A percentile compares a stretch with the other conserved stretches of the same genome.
Evolutionary conservation across 2,113 vertebrate genomes (phyloP).

Genomic region (Muntiacus muntjak): DNA sequence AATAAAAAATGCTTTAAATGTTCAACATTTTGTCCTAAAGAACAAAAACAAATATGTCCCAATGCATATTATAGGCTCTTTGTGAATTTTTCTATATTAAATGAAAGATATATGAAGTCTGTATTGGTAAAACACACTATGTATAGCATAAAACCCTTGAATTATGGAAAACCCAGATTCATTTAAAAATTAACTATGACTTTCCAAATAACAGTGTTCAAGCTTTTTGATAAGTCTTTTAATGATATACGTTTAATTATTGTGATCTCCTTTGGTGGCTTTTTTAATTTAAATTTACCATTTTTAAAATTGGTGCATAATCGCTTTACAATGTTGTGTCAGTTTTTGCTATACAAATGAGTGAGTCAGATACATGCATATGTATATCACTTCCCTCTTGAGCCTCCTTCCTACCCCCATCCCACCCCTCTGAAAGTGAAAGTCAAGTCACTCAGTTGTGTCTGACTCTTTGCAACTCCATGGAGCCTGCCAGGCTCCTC

Average conservation of each 20-base stretch:
- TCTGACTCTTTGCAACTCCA: background rate
- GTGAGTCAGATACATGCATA: background rate
- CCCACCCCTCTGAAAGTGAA: background rate
- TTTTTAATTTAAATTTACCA: background rate
- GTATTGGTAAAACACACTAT: background rate
- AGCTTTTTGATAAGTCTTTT: background rate
- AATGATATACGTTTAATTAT: background rate
- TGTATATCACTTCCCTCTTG: background rate
- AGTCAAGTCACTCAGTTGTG: background rate
- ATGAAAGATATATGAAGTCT: background rate
- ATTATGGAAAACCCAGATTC: background rate
- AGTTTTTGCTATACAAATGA: background rate
- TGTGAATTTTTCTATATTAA: background rate
- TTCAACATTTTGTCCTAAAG: background rate
- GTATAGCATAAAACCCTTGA: background rate
- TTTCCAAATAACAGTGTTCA: background rate
- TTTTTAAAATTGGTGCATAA: background rate
- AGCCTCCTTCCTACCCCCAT: background rate
- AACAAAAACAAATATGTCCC: background rate
- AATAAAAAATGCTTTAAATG: background rate
- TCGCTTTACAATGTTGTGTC: background rate
- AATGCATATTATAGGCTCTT: background rate
- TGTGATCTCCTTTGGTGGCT: background rate
- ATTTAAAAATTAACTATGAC: background rate
- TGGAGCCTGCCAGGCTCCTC: background rate